Base-by-base conservation (phyloP, 2,797 vertebrate genomes). In the Ptychadena robeensis region DNA sequence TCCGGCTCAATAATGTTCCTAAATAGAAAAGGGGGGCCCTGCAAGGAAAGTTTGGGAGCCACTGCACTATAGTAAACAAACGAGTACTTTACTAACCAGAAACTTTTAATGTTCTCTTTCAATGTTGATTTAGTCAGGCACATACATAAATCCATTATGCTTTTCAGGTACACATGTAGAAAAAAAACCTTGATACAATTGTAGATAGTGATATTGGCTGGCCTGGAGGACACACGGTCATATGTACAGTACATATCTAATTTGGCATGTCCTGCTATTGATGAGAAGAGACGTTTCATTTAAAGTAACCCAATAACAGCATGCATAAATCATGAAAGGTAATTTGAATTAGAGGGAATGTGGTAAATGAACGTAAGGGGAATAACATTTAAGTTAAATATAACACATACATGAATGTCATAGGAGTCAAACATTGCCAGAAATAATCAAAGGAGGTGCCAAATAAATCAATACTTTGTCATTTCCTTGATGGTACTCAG, bases 281-380 rank as follows among this genome's bases (percentile, higher is more conserved):
- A 74, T 34, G 57, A 28, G 12, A 12, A 18, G 14, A 63, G 14
- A 74, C 53, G 63, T 12, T 37, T 74, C n/a, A 74, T 74, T 74
- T 74, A 61, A 37, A 61, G 31, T 63, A 63, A 38, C 57, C 73
- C n/a, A 74, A 74, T 74, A 74, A 35, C 73, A 27, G 32, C 34
- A 61, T 73, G 10, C 57, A 74, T 37, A 37, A 38, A 74, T 63
- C 32, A 74, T 37, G n/a, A 38, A 38, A 74, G 34, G 32, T 63
- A 74, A 74, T 73, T 18, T 32, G 44, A 73, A 73, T 74, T 35
- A 74, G 25, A 74, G 73, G 53, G 1, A 37, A 63, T 63, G 57
- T 28, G n/a, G 34, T 11, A 63, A 38, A 59, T 37, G 25, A 31
- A 35, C 12, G 22, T 53, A 53, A 63, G 38, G 35, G 57, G n/a